Percentiles rank a stretch among this genome's conserved stretches.
Conservation (phyloP, 2,113 vertebrate genomes). For the Hemiprocne comata region DNA sequence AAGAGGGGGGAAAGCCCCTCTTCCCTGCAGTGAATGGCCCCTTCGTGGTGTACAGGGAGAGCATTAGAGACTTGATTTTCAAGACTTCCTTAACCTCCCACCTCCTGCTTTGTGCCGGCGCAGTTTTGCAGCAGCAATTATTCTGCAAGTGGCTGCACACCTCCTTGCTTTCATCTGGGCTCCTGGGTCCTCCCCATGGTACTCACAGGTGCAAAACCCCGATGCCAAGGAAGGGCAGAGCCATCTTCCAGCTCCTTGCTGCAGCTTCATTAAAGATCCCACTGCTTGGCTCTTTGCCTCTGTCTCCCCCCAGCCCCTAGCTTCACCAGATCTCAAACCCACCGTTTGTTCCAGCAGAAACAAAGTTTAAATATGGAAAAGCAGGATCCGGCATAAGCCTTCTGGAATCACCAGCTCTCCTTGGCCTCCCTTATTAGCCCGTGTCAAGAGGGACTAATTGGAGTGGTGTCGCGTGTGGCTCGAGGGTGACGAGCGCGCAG, state of each 20-base stretch:
- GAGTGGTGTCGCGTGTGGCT: background rate
- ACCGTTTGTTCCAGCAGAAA: background rate
- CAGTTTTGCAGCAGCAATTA: conserved; percentile 16
- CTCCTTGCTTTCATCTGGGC: conserved; percentile 1
- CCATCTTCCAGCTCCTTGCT: background rate
- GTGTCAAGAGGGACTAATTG: conserved; percentile 53
- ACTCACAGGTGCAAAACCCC: background rate
- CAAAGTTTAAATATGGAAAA: background rate
- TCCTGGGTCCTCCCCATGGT: background rate
- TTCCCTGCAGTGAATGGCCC: background rate
- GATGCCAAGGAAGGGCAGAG: background rate
- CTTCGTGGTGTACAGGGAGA: background rate
- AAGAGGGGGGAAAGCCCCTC: background rate
- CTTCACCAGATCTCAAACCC: background rate
- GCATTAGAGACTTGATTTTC: conserved; percentile 1
- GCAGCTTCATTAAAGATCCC: background rate
- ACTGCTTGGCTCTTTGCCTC: background rate
- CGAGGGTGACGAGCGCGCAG: background rate
- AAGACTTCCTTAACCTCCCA: background rate
- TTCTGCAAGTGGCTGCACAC: conserved; percentile 10
- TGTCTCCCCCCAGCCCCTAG: background rate
- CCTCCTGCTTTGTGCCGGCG: background rate
- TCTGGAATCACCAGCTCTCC: background rate
- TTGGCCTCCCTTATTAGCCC: conserved; percentile 26
- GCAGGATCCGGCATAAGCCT: background rate